A percentile compares a stretch with the other conserved stretches of the same genome.
These are phyloP conservation scores for Zosterops lateralis DNA, from an alignment of 2,113 vertebrate species.

Conservation along the genomic window DNA sequence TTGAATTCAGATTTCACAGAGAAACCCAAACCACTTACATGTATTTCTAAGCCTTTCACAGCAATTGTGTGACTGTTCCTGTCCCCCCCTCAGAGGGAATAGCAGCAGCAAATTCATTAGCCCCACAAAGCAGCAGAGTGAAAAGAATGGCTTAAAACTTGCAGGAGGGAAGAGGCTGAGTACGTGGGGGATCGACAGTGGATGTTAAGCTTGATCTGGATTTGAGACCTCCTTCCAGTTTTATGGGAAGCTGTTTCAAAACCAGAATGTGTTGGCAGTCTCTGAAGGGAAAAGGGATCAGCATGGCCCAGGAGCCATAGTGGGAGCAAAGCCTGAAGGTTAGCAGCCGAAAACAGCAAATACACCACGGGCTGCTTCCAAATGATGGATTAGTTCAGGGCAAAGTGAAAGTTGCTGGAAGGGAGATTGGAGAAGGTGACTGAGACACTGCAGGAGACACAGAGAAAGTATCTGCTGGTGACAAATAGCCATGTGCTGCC, in stretches of 20 bases:
- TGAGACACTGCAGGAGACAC: not conserved
- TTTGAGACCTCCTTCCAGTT: slow-evolving; percentile 51
- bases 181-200: not conserved
- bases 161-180: slow-evolving; percentile 1
- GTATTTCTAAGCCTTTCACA: slow-evolving; percentile 42
- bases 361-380: not conserved
- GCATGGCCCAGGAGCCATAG: accelerated
- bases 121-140: slow-evolving; percentile 11
- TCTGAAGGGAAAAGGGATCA: slow-evolving; percentile 34
- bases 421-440: not conserved
- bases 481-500: not conserved
- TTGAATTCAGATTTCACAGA: slow-evolving; percentile 54
- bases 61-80: not conserved
- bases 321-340: not conserved
- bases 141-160: slow-evolving; percentile 41
- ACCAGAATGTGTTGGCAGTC: not conserved
- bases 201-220: slow-evolving; percentile 39
- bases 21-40: slow-evolving; percentile 21
- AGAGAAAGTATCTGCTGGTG: not conserved
- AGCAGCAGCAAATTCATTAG: slow-evolving; percentile 46
- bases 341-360: not conserved
- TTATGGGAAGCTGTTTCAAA: slow-evolving; percentile 17
- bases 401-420: not conserved
- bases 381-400: slow-evolving; percentile 21
- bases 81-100: not conserved